Conservation (phyloP, 2,113 vertebrate genomes). For the Thamnophis sirtalis region DNA sequence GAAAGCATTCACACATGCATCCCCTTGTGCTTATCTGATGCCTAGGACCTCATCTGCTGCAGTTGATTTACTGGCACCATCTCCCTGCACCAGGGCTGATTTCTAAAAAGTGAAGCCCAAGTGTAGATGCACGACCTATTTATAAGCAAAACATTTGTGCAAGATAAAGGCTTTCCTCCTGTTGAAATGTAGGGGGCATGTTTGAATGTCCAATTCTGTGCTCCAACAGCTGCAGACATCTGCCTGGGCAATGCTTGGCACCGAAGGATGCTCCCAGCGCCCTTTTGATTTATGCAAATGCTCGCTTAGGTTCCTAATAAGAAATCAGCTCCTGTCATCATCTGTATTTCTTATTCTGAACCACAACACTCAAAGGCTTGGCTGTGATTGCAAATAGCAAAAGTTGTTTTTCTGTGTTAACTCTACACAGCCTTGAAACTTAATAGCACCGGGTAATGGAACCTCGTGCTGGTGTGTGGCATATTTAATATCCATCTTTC, state of each 20-base stretch:
- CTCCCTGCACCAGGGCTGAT: not conserved
- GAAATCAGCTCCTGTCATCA: constrained; percentile 63
- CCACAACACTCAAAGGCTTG: constrained; percentile 62
- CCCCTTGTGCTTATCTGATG: not conserved
- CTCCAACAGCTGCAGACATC: not conserved
- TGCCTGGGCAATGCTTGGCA: constrained; percentile 8
- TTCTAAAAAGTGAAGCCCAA: not conserved
- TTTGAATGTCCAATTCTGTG: not conserved
- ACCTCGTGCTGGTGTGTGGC: constrained; percentile 68
- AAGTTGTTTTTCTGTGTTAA: constrained; percentile 67
- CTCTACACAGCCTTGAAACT: constrained; percentile 61
- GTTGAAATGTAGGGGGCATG: not conserved
- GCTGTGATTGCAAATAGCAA: constrained; percentile 68
- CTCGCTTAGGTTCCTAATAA: constrained; percentile 44
- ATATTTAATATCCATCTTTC: constrained; percentile 74
- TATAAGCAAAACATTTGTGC: not conserved
- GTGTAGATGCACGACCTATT: not conserved
- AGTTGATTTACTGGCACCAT: not conserved
- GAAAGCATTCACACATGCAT: not conserved
- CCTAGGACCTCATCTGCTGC: not conserved
- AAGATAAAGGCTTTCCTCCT: not conserved
- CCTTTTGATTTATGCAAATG: constrained; percentile 53
- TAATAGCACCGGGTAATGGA: constrained; percentile 68
- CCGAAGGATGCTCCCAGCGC: constrained; percentile 36
- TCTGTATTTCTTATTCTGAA: constrained; percentile 57